phyloP scores from a whole-genome alignment of 2,888 invertebrate species.

The Aspidapion aeneum region DNA sequence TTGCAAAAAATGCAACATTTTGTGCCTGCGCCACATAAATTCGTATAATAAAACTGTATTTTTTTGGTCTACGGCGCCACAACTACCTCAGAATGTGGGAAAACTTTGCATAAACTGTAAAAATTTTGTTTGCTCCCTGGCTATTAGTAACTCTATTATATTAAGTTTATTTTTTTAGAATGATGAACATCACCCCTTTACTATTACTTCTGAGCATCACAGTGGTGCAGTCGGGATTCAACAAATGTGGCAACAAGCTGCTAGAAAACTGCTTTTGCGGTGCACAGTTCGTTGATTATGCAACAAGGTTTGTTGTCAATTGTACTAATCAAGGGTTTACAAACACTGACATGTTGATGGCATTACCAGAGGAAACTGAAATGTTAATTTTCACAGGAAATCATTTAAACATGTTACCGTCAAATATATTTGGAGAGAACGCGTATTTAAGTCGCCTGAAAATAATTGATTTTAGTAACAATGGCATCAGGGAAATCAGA shows the following conservation, averaged over 20 bases:
- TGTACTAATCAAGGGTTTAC: slow-evolving; percentile 63
- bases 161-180: background rate
- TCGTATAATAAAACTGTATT: no score
- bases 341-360: slow-evolving; percentile 56
- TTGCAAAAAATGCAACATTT: no score
- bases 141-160: no score
- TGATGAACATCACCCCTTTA: background rate
- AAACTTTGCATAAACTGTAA: no score
- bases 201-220: slow-evolving; percentile 7
- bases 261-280: slow-evolving; percentile 55
- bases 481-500: slow-evolving; percentile 65
- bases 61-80: no score
- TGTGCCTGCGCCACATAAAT: no score
- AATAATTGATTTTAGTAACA: slow-evolving; percentile 71
- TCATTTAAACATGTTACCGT: slow-evolving; percentile 58
- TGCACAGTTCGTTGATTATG: slow-evolving; percentile 49
- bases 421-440: slow-evolving; percentile 66
- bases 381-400: slow-evolving; percentile 72
- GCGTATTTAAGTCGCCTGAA: slow-evolving; percentile 49
- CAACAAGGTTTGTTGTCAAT: slow-evolving; percentile 59
- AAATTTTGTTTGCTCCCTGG: no score
- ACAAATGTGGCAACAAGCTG: slow-evolving; percentile 36
- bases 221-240: slow-evolving; percentile 24
- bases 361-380: slow-evolving; percentile 63
- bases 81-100: no score